Conservation (phyloP, 2,797 vertebrate genomes). For the Onychomys torridus region DNA sequence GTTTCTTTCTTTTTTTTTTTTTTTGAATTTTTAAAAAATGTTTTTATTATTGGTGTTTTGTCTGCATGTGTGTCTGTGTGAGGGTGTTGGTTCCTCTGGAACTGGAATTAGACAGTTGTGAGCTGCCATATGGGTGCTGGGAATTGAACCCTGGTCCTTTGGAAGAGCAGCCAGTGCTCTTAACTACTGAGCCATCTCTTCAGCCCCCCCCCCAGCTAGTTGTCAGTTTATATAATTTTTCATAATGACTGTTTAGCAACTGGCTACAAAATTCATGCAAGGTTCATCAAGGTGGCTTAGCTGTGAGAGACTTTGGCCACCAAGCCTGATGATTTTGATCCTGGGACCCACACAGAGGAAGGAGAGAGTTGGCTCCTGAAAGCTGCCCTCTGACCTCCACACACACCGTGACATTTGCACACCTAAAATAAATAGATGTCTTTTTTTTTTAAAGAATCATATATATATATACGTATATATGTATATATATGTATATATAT, state of each 20-base stretch:
- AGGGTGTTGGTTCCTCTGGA: neutral
- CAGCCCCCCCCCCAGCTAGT: neutral
- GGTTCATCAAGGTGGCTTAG: neutral
- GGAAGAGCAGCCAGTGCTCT: neutral
- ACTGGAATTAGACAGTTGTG: neutral
- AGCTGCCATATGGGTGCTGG: neutral
- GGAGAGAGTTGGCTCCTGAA: neutral
- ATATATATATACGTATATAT: no score
- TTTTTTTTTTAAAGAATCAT: neutral
- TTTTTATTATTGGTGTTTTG: neutral
- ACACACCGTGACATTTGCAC: neutral
- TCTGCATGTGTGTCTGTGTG: neutral
- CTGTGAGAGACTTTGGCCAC: neutral
- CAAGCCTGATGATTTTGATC: neutral
- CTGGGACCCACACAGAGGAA: neutral
- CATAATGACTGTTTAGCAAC: neutral
- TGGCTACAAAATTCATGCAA: neutral
- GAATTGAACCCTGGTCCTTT: neutral
- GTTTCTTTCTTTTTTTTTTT: no score
- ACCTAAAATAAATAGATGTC: neutral
- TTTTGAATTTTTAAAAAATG: neutral
- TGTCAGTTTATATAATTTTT: neutral
- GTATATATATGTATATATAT: no score
- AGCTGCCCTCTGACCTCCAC: neutral
- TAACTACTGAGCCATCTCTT: neutral